Conservation (phyloP, 2,888 invertebrate genomes). For the Thymelicus sylvestris region DNA sequence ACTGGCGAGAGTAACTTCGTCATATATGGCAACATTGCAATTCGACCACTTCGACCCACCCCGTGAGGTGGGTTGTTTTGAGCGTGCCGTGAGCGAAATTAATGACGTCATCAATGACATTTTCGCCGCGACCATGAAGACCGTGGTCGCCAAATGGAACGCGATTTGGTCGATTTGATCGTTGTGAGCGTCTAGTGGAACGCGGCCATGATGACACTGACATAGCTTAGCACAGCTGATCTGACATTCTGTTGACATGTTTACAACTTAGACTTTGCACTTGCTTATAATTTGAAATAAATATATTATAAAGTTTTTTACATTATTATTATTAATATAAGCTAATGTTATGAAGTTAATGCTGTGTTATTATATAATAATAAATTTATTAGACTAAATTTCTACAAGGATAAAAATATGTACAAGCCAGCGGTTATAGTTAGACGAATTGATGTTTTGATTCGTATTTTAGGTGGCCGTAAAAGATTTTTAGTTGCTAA, state of each 20-base stretch:
- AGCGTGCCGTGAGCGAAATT: too few relatives aligned
- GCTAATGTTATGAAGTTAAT: slow-evolving; percentile 12
- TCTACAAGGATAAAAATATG: slow-evolving; percentile 51
- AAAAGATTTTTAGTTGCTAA: slow-evolving; percentile 69
- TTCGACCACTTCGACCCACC: too few relatives aligned
- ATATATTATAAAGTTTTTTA: slow-evolving; percentile 45
- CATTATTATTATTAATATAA: slow-evolving; percentile 41
- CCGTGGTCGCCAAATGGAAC: too few relatives aligned
- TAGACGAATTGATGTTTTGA: slow-evolving; percentile 78
- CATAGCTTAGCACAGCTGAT: slow-evolving; percentile 38
- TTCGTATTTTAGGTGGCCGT: slow-evolving; percentile 74
- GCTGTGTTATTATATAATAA: background rate
- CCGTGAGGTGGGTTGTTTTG: too few relatives aligned
- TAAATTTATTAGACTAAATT: slow-evolving; percentile 37
- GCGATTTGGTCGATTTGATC: too few relatives aligned
- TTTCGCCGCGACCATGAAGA: too few relatives aligned
- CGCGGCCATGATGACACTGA: too few relatives aligned
- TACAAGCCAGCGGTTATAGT: slow-evolving; percentile 74
- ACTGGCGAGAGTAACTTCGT: too few relatives aligned
- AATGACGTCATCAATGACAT: too few relatives aligned
- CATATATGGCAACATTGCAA: too few relatives aligned
- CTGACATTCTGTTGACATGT: slow-evolving; percentile 44
- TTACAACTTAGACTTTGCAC: slow-evolving; percentile 70
- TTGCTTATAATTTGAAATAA: slow-evolving; percentile 51
- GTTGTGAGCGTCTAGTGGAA: too few relatives aligned